Base-by-base conservation (phyloP, 2,113 vertebrate species). In the Hippopotamus amphibius region DNA sequence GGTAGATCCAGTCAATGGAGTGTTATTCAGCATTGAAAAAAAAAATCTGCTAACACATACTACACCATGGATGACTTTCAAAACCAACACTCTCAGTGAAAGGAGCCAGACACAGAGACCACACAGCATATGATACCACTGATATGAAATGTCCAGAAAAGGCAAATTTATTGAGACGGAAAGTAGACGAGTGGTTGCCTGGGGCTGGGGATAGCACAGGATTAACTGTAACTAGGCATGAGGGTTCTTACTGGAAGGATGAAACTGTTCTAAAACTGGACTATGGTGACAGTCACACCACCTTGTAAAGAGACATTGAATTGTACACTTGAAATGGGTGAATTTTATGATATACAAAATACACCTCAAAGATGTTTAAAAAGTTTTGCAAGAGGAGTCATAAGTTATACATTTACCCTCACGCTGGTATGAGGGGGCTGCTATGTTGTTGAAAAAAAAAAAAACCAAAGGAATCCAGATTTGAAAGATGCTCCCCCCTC, bases 121-220 rank as follows among this genome's bases (percentile, higher is more conserved):
- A 37, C 7, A 33, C n/a, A 53, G 24, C 21, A 10, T 50, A 63
- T 10, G 15, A 79, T 19, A 55, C n/a, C 28, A 92, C 2, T 59
- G 55, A 59, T 19, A 80, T 14, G 26, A 84, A 96, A 57, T 81
- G 4, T 66, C 66, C 65, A 94, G 68, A 90, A 83, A 93, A 93
- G 41, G 33, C 22, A 93, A 85, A 33, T 71, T 69, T 55, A 72
- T 22, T 85, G 53, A 81, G 80, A 68, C 16, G 57, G 10, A 74
- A 87, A 55, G 30, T 24, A 69, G 59, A 87, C 30, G 41, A 15
- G 6, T 9, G 21, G 26, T 55, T 72, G 43, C 46, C 30, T 55
- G 5, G 37, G 15, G 4, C 17, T 37, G 3, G 26, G 11, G 22
- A 13, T 46, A 37, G 71, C 48, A 83, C 0, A 12, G 7, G 22